These are phyloP conservation scores for Alethe diademata DNA, from an alignment of 2,113 vertebrate genomes.

Conservation along the genomic window DNA sequence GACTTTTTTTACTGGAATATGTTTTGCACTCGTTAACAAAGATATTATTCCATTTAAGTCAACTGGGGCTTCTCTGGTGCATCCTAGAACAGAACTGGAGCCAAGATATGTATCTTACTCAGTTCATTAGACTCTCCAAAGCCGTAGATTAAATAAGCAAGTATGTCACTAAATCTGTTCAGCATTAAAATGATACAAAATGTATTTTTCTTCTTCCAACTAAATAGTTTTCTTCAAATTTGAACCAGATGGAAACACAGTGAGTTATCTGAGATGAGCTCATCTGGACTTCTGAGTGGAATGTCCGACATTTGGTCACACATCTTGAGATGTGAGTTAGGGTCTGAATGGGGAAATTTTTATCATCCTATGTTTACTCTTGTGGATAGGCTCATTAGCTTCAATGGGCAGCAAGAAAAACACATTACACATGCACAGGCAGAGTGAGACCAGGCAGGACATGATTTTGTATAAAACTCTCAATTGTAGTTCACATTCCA, in stretches of 20 bases:
- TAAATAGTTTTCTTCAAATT: conserved; percentile 76
- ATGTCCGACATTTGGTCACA: conserved; percentile 63
- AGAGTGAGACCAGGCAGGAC: not conserved
- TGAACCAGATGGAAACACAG: conserved; percentile 76
- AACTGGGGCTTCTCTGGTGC: conserved; percentile 29
- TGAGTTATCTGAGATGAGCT: conserved; percentile 75
- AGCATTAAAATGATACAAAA: conserved; percentile 79
- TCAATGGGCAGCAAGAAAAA: not conserved
- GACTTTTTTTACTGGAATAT: not conserved
- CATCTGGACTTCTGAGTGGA: conserved; percentile 70
- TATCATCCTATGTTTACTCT: conserved; percentile 37
- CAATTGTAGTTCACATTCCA: not conserved
- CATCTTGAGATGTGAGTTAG: conserved; percentile 27
- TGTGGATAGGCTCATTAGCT: conserved; percentile 25
- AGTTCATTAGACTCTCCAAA: conserved; percentile 70
- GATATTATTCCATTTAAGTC: conserved; percentile 48
- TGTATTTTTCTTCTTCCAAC: conserved; percentile 76
- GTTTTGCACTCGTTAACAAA: conserved; percentile 30
- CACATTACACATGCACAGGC: not conserved
- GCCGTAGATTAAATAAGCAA: conserved; percentile 74
- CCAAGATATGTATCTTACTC: conserved; percentile 61
- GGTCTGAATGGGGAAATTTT: conserved; percentile 30
- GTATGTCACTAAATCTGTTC: conserved; percentile 77
- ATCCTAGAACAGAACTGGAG: conserved; percentile 22
- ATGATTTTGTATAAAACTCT: not conserved